These are phyloP conservation scores for Pseudopodoces humilis DNA, from an alignment of 2,113 vertebrate genomes.

Conservation along the genomic window DNA sequence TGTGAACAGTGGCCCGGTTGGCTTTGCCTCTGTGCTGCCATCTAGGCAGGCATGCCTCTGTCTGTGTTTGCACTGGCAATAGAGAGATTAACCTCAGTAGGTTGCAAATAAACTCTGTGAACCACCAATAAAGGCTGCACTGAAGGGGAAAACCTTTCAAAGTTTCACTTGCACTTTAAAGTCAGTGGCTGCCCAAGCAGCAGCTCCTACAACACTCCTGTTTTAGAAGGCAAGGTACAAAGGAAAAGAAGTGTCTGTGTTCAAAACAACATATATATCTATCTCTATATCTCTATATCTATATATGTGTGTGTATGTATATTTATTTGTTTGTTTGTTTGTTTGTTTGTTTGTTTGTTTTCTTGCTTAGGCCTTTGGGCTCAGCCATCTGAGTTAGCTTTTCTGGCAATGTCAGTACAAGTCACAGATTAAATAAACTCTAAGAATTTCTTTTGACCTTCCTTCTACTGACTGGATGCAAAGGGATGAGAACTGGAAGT, in stretches of 20 bases:
- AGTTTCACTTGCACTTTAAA: not conserved
- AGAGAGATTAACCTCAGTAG: not conserved
- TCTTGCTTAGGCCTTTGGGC: not conserved
- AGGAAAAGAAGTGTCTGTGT: not conserved
- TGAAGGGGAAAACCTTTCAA: not conserved
- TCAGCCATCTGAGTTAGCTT: not conserved
- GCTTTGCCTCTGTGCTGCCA: not conserved
- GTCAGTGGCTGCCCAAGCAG: not conserved
- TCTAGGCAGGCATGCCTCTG: not conserved
- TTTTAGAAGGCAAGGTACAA: not conserved
- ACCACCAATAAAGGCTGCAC: not conserved
- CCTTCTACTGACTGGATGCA: not conserved
- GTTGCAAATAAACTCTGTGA: not conserved
- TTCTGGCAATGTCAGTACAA: not conserved
- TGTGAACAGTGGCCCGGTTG: not conserved
- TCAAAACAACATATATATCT: not conserved
- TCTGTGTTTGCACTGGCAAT: not conserved
- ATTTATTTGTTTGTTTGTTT: not conserved
- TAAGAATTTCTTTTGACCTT: not conserved
- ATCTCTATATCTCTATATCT: not conserved
- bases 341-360: not conserved
- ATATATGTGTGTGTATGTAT: too few relatives aligned
- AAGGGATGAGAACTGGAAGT: not conserved
- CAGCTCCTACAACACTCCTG: not conserved
- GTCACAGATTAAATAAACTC: not conserved